phyloP scores from a whole-genome alignment of 2,113 vertebrate genomes.

The Oplegnathus fasciatus region DNA sequence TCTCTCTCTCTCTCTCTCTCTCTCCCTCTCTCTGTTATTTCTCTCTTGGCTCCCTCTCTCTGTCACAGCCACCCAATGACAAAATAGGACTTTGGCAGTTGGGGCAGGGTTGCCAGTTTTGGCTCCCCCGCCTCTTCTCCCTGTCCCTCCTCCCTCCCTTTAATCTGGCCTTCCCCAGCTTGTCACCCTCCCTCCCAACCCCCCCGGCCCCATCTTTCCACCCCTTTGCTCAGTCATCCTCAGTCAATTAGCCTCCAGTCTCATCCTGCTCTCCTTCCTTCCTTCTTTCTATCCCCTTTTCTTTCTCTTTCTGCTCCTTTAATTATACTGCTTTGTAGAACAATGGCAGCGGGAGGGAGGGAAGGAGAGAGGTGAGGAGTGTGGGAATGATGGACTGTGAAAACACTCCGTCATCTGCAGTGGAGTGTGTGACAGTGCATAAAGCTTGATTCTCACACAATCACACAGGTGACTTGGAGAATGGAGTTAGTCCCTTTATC shows the following conservation, averaged over 20 bases:
- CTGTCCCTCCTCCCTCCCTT: conserved; percentile 72
- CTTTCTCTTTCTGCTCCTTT: conserved; percentile 67
- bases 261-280: conserved; percentile 70
- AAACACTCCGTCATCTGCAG: conserved; percentile 31
- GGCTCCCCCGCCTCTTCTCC: conserved; percentile 77
- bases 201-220: conserved; percentile 55
- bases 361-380: conserved; percentile 62
- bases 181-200: conserved; percentile 55
- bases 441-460: conserved; percentile 32
- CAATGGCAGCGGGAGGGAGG: conserved; percentile 62
- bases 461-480: conserved; percentile 38
- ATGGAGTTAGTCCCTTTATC: background rate
- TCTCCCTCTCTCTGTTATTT: conserved; percentile 62
- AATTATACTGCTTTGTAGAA: conserved; percentile 71
- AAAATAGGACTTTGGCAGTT: conserved; percentile 82
- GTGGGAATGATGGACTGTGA: conserved; percentile 66
- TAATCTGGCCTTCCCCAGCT: conserved; percentile 66
- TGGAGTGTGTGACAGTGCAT: conserved; percentile 41
- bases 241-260: conserved; percentile 83
- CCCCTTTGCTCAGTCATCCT: conserved; percentile 77
- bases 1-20: conserved; percentile 53
- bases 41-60: conserved; percentile 71
- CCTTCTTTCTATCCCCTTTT: conserved; percentile 51
- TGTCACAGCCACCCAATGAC: conserved; percentile 81
- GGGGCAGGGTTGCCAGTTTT: conserved; percentile 83